Evolutionary conservation across 2,888 invertebrate species (phyloP).

Genomic region (Tinea semifulvella): DNA sequence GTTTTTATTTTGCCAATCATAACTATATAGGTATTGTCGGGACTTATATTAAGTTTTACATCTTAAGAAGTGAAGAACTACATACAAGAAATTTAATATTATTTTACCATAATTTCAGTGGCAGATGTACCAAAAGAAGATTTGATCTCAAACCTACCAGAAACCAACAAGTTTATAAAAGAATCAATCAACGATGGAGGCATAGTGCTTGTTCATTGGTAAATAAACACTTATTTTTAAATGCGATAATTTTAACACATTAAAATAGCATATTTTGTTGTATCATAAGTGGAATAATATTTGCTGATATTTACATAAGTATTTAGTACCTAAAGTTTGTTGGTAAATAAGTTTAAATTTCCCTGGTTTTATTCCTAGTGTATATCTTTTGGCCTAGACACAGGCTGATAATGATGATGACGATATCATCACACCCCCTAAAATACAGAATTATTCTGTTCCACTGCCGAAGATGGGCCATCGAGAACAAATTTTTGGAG

Average conservation of each 20-base stretch:
- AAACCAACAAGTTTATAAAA: slow-evolving; percentile 80
- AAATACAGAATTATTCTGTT: not conserved
- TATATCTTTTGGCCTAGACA: not conserved
- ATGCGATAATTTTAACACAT: too few relatives aligned
- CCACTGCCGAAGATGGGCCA: not conserved
- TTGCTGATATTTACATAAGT: too few relatives aligned
- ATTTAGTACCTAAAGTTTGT: too few relatives aligned
- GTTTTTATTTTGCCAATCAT: too few relatives aligned
- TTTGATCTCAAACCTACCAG: slow-evolving; percentile 80
- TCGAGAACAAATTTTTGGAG: not conserved
- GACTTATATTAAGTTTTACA: too few relatives aligned
- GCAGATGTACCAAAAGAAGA: slow-evolving; percentile 88
- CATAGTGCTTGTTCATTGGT: slow-evolving; percentile 89
- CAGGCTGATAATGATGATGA: not conserved
- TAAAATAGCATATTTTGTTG: too few relatives aligned
- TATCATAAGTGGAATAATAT: too few relatives aligned
- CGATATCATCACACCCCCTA: not conserved
- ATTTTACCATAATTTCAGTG: slow-evolving; percentile 69
- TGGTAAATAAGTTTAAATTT: too few relatives aligned
- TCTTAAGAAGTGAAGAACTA: too few relatives aligned
- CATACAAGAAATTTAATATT: too few relatives aligned
- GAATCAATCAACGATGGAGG: slow-evolving; percentile 68
- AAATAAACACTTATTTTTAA: slow-evolving; percentile 24
- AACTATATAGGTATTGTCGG: too few relatives aligned
- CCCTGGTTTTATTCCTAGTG: not conserved